Conservation (phyloP, 2,888 invertebrate genomes). For the Cyclophora albipunctata region DNA sequence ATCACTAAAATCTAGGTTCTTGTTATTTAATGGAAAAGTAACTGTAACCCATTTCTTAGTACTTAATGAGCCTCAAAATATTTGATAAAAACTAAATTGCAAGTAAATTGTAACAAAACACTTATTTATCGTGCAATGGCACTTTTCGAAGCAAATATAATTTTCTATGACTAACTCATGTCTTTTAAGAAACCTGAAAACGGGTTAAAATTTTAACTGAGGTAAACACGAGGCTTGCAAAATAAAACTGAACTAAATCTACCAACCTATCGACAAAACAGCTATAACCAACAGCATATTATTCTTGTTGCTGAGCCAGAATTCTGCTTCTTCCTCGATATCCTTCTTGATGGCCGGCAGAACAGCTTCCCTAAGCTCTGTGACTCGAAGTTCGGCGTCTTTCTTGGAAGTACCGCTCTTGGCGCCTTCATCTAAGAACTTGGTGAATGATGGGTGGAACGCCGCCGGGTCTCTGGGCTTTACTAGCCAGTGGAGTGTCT, state of each 20-base stretch:
- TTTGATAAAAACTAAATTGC: no score
- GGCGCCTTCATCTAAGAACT: conserved; percentile 84
- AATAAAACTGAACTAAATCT: not conserved
- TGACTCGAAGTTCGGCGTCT: conserved; percentile 77
- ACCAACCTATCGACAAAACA: conserved; percentile 79
- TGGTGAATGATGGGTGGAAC: conserved; percentile 88
- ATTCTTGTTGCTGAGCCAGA: conserved; percentile 81
- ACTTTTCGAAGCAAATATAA: no score
- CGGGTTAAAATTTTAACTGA: no score
- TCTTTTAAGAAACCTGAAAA: no score
- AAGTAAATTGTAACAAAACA: no score
- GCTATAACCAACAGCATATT: conserved; percentile 81
- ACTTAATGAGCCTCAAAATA: no score
- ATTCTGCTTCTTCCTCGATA: conserved; percentile 74
- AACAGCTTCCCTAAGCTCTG: conserved; percentile 82
- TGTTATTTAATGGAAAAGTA: no score
- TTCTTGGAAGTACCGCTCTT: conserved; percentile 84
- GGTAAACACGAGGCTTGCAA: no score
- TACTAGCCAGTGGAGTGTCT: conserved; percentile 88
- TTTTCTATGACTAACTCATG: no score
- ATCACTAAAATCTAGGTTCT: no score
- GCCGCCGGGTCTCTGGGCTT: conserved; percentile 86
- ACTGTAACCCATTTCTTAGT: no score
- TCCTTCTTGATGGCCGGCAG: conserved; percentile 73
- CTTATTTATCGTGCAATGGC: no score